phyloP scores from a whole-genome alignment of 2,888 invertebrate species.

The Conistra vaccinii region DNA sequence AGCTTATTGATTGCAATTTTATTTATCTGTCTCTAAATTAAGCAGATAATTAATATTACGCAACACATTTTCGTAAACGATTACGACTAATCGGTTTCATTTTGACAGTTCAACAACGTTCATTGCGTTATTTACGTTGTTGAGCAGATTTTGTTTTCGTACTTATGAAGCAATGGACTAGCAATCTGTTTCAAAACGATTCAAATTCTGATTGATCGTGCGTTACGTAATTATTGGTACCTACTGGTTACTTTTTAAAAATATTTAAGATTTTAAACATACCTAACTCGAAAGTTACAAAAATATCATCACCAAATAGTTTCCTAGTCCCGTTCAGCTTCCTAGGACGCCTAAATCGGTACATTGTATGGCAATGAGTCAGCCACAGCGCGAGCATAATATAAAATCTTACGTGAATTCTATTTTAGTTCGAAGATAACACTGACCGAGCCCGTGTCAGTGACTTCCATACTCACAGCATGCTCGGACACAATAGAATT shows the following conservation, averaged over 20 bases:
- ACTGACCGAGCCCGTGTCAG: slow-evolving; percentile 68
- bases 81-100: no score
- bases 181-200: no score
- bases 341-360: slow-evolving; percentile 34
- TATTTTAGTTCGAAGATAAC: slow-evolving; percentile 74
- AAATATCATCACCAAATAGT: background rate
- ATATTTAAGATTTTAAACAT: background rate
- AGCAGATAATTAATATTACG: no score
- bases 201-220: no score
- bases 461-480: slow-evolving; percentile 66
- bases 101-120: no score
- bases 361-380: slow-evolving; percentile 67
- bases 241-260: background rate
- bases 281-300: background rate
- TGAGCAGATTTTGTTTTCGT: no score
- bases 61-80: no score
- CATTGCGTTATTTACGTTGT: no score
- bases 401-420: slow-evolving; percentile 72
- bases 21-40: background rate
- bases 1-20: background rate
- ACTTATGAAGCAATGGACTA: no score
- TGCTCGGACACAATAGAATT: slow-evolving; percentile 58
- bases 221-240: no score
- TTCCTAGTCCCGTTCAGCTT: slow-evolving; percentile 8
- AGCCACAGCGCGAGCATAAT: slow-evolving; percentile 60